phyloP scores from a whole-genome alignment of 2,113 vertebrate species.

The Phocoena phocoena region DNA sequence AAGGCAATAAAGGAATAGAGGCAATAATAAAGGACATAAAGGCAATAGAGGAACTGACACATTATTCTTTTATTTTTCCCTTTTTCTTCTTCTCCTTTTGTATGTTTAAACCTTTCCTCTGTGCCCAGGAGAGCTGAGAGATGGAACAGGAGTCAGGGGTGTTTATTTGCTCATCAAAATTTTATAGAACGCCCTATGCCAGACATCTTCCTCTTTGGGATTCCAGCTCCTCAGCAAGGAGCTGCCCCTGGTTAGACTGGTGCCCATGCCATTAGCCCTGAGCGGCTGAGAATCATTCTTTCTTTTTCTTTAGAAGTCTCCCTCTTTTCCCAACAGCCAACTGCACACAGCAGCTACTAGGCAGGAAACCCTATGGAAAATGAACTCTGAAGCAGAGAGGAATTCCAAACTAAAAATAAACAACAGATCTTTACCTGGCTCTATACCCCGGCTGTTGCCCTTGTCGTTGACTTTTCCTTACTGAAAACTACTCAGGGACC shows the following conservation, averaged over 20 bases:
- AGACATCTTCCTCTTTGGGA: neutral
- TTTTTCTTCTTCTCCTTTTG: neutral
- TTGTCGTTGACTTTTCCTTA: neutral
- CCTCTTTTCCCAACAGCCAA: neutral
- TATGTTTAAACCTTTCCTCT: neutral
- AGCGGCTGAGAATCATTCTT: neutral
- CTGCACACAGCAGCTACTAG: neutral
- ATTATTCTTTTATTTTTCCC: neutral
- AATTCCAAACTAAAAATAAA: constrained; percentile 5
- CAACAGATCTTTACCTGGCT: neutral
- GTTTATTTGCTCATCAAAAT: neutral
- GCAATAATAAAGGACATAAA: neutral
- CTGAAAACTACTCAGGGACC: neutral
- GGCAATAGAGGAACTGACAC: neutral
- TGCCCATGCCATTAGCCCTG: neutral
- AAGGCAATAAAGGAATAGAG: neutral
- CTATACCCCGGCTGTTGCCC: neutral
- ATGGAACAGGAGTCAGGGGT: neutral
- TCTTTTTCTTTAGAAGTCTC: constrained; percentile 36
- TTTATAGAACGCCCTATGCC: neutral
- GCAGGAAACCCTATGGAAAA: neutral
- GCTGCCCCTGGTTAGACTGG: neutral
- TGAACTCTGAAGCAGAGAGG: neutral
- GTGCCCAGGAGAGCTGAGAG: neutral
- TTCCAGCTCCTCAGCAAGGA: neutral